phyloP scores from a whole-genome alignment of 1,140 invertebrate genomes.

The Eriosoma lanigerum region DNA sequence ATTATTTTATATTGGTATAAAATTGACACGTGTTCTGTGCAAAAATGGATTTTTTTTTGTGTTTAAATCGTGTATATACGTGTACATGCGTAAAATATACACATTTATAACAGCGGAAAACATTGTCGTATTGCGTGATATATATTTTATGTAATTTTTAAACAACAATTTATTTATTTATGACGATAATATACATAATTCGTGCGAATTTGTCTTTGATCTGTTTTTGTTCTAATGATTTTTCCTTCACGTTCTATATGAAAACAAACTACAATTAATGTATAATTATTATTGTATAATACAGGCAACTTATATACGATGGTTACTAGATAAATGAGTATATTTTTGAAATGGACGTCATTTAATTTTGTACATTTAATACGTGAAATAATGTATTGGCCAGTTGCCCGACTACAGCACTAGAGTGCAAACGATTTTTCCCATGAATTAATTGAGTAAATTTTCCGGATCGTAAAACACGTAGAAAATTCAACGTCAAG shows the following conservation, averaged over 20 bases:
- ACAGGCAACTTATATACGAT: too few species aligned
- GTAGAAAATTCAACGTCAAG: constrained; percentile 8
- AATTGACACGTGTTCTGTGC: constrained; percentile 19
- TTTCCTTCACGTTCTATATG: background rate
- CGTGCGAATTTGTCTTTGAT: background rate
- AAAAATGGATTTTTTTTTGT: constrained; percentile 25
- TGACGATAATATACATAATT: too few species aligned
- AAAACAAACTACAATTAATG: background rate
- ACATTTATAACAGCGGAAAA: background rate
- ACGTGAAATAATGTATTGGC: background rate
- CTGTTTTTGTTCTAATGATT: background rate
- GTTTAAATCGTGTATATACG: background rate
- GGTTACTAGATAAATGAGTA: too few species aligned
- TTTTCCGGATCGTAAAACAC: constrained; percentile 46
- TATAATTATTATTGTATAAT: too few species aligned
- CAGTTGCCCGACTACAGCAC: background rate
- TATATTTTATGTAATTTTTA: too few species aligned
- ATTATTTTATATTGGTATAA: background rate
- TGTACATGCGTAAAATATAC: background rate
- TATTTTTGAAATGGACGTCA: background rate
- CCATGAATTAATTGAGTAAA: constrained; percentile 48
- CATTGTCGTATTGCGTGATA: background rate
- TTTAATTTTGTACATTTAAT: background rate
- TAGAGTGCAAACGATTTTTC: constrained; percentile 19
- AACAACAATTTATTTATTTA: too few species aligned